Evolutionary conservation across 2,888 invertebrate genomes (phyloP), one percentile per base, ranked within the genome.

Genomic region (Sussaba pulchella): DNA sequence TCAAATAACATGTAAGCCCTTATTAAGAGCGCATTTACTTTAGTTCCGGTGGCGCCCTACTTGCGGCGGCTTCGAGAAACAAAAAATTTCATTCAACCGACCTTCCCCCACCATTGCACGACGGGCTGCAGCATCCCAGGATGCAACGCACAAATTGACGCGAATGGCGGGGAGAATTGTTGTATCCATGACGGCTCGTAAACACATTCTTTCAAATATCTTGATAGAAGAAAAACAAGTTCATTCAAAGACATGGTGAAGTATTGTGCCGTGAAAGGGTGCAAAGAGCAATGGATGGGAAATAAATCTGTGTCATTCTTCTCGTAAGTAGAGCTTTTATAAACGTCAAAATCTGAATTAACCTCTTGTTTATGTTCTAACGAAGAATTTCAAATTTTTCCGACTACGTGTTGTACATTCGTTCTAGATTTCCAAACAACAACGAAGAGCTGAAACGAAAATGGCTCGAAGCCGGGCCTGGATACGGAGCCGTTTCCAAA

Each of bases 401-500:
- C 31, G 12, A 12, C 31, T 61, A 61, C 41, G 61, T 61, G 61
- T 47, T 64, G 41, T 10, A 41, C 41, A 41, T 41, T 41, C 41
- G 41, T 41, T 41, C 9, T 41, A 47, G 43, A 43, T 43, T 39
- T 52, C 12, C 50, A 41, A 6, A 6, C 6, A 64, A 52, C 64
- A 64, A 64, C 47, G 54, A 63, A 52, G 73, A 26, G 41, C 10
- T 73, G 5, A 73, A 54, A 64, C 52, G 50, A 50, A 73, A 73
- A 26, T 73, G 73, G 64, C 43, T 73, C 12, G 4, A 14, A 14
- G 73, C 73, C 36, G 64, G 47, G 39, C 64, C 64, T n/a, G 64
- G 73, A 52, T 73, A 39, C 24, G 50, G 39, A 52, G 43, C 73
- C 19, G 31, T 73, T 45, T 73, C 73, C 4, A 73, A 73, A 50